Percentiles rank a stretch among this genome's conserved stretches.
Conservation (phyloP, 2,888 invertebrate genomes). For the Polymixis lichenea region DNA sequence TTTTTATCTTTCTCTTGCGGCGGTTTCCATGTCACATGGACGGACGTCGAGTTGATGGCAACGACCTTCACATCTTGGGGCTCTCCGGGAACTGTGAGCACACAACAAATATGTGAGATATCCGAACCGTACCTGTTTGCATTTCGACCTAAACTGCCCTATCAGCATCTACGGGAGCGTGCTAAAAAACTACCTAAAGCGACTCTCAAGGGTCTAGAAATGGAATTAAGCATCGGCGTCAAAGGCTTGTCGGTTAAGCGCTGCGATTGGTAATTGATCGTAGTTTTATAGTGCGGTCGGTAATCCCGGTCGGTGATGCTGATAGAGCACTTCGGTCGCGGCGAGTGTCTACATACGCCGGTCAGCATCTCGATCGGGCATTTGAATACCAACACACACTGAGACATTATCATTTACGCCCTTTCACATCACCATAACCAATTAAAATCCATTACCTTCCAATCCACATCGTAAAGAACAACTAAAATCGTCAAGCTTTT, state of each 20-base stretch:
- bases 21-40: conserved; percentile 98
- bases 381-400: conserved; percentile 94
- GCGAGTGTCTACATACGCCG: conserved; percentile 82
- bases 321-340: conserved; percentile 88
- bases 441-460: conserved; percentile 90
- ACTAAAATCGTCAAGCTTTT: conserved; percentile 89
- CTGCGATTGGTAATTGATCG: conserved; percentile 69
- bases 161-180: conserved; percentile 90
- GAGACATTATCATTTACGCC: conserved; percentile 86
- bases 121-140: conserved; percentile 71
- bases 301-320: conserved; percentile 86
- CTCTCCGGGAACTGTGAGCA: conserved; percentile 98
- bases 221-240: conserved; percentile 79
- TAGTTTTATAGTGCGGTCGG: conserved; percentile 83
- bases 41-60: conserved; percentile 98
- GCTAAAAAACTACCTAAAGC: conserved; percentile 87
- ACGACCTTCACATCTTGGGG: conserved; percentile 97
- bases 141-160: conserved; percentile 88
- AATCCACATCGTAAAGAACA: conserved; percentile 89
- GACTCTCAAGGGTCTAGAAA: conserved; percentile 79
- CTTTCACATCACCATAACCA: conserved; percentile 89
- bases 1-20: conserved; percentile 97
- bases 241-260: conserved; percentile 76
- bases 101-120: conserved; percentile 74
- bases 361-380: conserved; percentile 91